phyloP scores from a whole-genome alignment of 1,140 invertebrate species.

The Lasioglossum baleicum region DNA sequence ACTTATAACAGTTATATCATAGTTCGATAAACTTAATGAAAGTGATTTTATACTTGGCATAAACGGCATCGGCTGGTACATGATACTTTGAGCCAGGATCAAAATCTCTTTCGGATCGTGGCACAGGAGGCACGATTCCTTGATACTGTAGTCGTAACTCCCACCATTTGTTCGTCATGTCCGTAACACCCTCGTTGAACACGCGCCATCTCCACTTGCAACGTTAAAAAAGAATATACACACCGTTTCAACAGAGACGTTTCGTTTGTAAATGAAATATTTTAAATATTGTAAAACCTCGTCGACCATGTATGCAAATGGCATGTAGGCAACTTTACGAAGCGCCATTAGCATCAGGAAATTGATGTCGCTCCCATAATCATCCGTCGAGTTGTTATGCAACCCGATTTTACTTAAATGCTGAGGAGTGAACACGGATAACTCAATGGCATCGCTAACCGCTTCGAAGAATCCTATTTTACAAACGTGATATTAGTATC shows the following conservation, averaged over 20 bases:
- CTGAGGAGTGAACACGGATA: constrained; percentile 87
- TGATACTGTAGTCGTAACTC: constrained; percentile 86
- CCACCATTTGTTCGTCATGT: constrained; percentile 92
- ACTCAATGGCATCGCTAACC: constrained; percentile 90
- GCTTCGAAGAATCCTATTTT: constrained; percentile 94
- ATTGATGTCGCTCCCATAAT: constrained; percentile 88
- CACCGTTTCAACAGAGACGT: constrained; percentile 29
- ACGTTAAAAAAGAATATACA: background rate
- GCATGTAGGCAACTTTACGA: constrained; percentile 90
- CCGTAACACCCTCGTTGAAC: constrained; percentile 86
- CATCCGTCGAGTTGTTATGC: constrained; percentile 84
- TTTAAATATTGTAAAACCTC: constrained; percentile 83
- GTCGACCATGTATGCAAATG: constrained; percentile 88
- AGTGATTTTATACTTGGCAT: constrained; percentile 76
- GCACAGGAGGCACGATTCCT: constrained; percentile 86
- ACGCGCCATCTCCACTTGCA: constrained; percentile 88
- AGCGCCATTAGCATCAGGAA: constrained; percentile 90
- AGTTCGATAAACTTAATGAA: no score
- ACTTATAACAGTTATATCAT: no score
- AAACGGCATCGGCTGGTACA: constrained; percentile 85
- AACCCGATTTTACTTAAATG: constrained; percentile 88
- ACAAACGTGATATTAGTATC: no score
- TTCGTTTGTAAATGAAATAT: no score
- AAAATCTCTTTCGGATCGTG: constrained; percentile 87
- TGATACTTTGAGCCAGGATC: constrained; percentile 91